phyloP scores from a whole-genome alignment of 2,888 invertebrate species.

The Aphrophora alni region DNA sequence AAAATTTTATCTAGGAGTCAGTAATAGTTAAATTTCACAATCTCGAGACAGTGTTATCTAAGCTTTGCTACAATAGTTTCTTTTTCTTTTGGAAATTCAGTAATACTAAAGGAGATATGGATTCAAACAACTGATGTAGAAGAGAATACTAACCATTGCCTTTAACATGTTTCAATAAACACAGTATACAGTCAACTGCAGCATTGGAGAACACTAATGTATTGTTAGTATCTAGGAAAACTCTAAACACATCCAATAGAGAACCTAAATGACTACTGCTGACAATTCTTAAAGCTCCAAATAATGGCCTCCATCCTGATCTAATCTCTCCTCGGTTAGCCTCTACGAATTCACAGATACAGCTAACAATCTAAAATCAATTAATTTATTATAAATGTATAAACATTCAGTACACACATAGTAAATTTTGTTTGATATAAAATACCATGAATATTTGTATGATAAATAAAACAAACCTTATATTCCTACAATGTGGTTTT shows the following conservation, averaged over 20 bases:
- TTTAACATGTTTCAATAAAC: slow-evolving; percentile 80
- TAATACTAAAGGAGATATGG: too few relatives aligned
- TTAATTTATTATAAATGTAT: not conserved
- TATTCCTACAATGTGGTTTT: slow-evolving; percentile 24
- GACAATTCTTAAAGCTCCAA: slow-evolving; percentile 91
- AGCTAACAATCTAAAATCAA: slow-evolving; percentile 82
- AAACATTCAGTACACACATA: not conserved
- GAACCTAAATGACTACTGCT: slow-evolving; percentile 70
- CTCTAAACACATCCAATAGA: slow-evolving; percentile 89
- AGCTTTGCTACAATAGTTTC: too few relatives aligned
- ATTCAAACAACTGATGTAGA: too few relatives aligned
- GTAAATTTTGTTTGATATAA: not conserved
- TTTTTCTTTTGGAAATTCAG: too few relatives aligned
- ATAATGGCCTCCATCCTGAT: slow-evolving; percentile 95
- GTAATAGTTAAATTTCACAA: too few relatives aligned
- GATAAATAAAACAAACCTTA: not conserved
- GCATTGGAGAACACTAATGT: slow-evolving; percentile 93
- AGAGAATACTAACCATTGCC: slow-evolving; percentile 57
- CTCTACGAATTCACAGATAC: slow-evolving; percentile 95
- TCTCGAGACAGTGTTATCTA: too few relatives aligned
- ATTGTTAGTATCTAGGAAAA: slow-evolving; percentile 92
- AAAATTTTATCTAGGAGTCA: too few relatives aligned
- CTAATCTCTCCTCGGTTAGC: slow-evolving; percentile 91
- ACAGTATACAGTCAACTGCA: slow-evolving; percentile 91
- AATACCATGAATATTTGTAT: not conserved